These are phyloP conservation scores for Boleophthalmus pectinirostris DNA, from an alignment of 2,113 vertebrate genomes.

Conservation along the genomic window DNA sequence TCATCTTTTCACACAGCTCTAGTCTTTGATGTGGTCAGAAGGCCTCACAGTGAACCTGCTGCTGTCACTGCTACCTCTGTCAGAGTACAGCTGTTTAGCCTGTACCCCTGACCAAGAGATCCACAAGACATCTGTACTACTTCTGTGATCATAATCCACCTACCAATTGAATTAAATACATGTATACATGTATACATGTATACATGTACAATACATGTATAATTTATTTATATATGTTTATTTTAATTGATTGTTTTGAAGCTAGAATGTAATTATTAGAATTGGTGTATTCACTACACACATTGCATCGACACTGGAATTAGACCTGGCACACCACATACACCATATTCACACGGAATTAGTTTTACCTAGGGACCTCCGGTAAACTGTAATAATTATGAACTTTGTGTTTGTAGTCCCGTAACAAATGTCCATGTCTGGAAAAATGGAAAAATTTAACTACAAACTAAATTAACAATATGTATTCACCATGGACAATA, in stretches of 20 bases:
- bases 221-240: not conserved
- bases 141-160: not conserved
- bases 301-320: not conserved
- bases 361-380: no score
- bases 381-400: no score
- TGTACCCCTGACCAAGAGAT: conserved; percentile 28
- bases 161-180: not conserved
- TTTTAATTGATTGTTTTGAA: not conserved
- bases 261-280: not conserved
- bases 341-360: no score
- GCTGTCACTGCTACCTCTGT: conserved; percentile 24
- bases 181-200: not conserved
- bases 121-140: not conserved
- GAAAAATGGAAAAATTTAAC: no score
- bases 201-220: not conserved
- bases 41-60: conserved; percentile 29
- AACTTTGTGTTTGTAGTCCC: no score
- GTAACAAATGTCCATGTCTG: no score
- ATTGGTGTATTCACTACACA: not conserved
- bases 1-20: conserved; percentile 34
- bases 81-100: conserved; percentile 49
- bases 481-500: no score
- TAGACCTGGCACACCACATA: not conserved
- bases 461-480: no score
- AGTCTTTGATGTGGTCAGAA: conserved; percentile 54